These are phyloP conservation scores for Toxonevra muliebris DNA, from an alignment of 2,888 invertebrate genomes.

Conservation along the genomic window DNA sequence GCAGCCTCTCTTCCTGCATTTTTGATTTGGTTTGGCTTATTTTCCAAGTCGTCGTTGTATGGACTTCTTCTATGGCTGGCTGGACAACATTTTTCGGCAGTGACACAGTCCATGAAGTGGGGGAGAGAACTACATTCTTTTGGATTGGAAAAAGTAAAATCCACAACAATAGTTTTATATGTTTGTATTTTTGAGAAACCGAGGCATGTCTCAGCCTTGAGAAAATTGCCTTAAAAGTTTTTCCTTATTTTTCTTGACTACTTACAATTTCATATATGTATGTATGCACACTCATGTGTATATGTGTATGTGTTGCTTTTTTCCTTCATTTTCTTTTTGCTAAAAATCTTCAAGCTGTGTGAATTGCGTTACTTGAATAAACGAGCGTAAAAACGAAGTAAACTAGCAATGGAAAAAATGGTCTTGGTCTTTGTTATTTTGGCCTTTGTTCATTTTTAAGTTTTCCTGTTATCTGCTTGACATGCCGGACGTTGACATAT, in stretches of 20 bases:
- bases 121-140: not conserved
- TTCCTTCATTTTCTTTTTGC: not conserved
- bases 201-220: not conserved
- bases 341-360: too few relatives aligned
- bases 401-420: not conserved
- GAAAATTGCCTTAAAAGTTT: conserved; percentile 23
- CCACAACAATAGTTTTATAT: not conserved
- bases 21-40: conserved; percentile 4
- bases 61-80: conserved; percentile 6
- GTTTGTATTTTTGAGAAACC: conserved; percentile 8
- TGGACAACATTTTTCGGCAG: not conserved
- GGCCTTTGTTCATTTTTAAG: conserved; percentile 25
- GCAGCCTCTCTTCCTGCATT: conserved; percentile 44
- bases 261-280: not conserved
- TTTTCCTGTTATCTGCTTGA: conserved; percentile 33
- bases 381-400: not conserved
- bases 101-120: not conserved
- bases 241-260: not conserved
- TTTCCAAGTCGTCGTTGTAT: too few relatives aligned
- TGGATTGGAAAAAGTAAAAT: not conserved
- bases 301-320: not conserved
- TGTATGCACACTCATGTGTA: too few relatives aligned
- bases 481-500: conserved; percentile 32
- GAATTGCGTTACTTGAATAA: not conserved
- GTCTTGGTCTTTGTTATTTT: conserved; percentile 3